Percentiles rank a stretch among this genome's conserved stretches.
Conservation (phyloP, 2,888 invertebrate species). For the Apamea sordens region DNA sequence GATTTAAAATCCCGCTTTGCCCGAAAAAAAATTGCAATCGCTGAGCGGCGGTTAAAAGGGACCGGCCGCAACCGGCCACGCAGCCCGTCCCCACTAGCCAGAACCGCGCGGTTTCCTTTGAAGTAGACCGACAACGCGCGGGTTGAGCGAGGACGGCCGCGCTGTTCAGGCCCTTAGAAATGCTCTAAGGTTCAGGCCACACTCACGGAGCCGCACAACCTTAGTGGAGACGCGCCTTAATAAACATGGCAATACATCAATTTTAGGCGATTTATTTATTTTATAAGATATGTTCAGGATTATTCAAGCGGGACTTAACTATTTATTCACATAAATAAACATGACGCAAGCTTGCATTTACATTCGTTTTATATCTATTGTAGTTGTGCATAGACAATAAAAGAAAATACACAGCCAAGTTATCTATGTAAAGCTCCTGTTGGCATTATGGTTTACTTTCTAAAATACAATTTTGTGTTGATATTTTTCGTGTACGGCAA, state of each 20-base stretch:
- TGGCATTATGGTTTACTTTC: constrained; percentile 54
- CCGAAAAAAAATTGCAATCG: too few species aligned
- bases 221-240: not conserved
- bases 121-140: not conserved
- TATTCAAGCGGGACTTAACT: not conserved
- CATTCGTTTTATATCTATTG: not conserved
- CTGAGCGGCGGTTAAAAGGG: too few species aligned
- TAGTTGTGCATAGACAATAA: constrained; percentile 14
- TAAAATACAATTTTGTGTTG: constrained; percentile 54
- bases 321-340: not conserved
- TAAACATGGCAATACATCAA: not conserved
- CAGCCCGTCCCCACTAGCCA: too few species aligned
- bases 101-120: not conserved
- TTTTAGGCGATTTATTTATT: not conserved
- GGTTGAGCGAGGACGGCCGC: not conserved
- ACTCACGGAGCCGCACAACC: too few species aligned
- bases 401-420: not conserved
- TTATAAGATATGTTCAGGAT: not conserved
- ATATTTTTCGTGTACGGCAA: constrained; percentile 73
- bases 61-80: too few species aligned
- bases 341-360: not conserved
- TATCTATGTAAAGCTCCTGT: not conserved
- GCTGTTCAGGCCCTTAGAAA: not conserved
- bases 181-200: too few species aligned
- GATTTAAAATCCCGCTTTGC: too few species aligned